Conservation (phyloP, 2,888 invertebrate species). For the Maniola hyperantus region DNA sequence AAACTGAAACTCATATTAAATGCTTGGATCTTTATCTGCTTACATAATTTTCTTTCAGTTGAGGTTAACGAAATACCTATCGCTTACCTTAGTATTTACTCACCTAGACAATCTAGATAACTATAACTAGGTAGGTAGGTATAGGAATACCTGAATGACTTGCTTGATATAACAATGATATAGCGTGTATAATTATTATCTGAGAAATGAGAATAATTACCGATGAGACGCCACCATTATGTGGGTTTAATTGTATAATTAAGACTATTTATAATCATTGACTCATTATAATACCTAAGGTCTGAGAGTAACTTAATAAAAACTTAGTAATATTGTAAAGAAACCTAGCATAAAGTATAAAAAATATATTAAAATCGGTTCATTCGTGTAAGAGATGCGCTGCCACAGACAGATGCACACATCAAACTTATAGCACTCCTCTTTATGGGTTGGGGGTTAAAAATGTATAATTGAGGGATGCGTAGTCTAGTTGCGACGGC, state of each 20-base stretch:
- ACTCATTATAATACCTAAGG: background rate
- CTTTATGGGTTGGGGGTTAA: too few species aligned
- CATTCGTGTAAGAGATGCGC: too few species aligned
- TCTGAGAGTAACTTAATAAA: background rate
- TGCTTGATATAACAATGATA: background rate
- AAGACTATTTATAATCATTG: background rate
- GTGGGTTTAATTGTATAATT: background rate
- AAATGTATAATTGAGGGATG: too few species aligned
- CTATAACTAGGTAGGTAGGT: too few species aligned
- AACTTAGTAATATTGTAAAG: background rate
- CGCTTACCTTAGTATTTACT: background rate
- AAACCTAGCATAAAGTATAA: background rate
- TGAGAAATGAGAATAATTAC: background rate
- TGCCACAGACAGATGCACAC: too few species aligned
- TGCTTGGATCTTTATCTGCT: too few species aligned
- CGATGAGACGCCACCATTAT: background rate
- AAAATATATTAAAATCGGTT: background rate
- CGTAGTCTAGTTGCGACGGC: too few species aligned
- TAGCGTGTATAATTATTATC: background rate
- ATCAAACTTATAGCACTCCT: too few species aligned
- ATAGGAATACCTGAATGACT: background rate
- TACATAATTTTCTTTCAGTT: too few species aligned
- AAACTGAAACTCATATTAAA: too few species aligned
- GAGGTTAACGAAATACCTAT: too few species aligned
- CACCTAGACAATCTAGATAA: too few species aligned